phyloP scores from a whole-genome alignment of 2,797 vertebrate species.

The Pseudotriccus pelzelni region DNA sequence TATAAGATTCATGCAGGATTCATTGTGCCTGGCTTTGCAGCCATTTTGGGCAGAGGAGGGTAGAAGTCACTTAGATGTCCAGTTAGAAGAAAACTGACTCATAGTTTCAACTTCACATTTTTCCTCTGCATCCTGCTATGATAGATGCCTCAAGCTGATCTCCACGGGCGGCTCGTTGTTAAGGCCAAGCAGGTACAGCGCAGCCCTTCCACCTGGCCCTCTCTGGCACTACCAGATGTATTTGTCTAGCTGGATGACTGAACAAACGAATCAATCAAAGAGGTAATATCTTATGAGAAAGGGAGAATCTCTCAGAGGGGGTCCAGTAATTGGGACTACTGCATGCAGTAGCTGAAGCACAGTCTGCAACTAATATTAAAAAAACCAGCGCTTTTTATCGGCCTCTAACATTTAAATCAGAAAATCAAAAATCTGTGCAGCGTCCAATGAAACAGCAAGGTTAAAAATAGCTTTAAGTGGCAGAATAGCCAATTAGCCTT shows the following conservation, averaged over 20 bases:
- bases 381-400: not conserved
- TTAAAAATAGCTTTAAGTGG: slow-evolving; percentile 6
- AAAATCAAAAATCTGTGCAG: not conserved
- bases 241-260: not conserved
- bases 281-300: not conserved
- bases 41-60: not conserved
- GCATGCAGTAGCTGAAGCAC: not conserved
- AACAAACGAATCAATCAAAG: not conserved
- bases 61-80: not conserved
- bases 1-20: not conserved
- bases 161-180: accelerated
- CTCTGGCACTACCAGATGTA: not conserved
- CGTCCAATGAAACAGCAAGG: not conserved
- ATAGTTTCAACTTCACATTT: not conserved
- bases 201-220: not conserved
- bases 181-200: not conserved
- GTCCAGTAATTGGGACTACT: not conserved
- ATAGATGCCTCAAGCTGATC: not conserved
- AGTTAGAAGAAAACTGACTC: not conserved
- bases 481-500: slow-evolving; percentile 32
- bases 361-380: not conserved
- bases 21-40: not conserved
- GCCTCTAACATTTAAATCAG: not conserved
- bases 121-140: not conserved
- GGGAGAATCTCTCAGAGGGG: not conserved